Percentiles rank a stretch among this genome's conserved stretches.
Conservation (phyloP, 30 jellyfish, hydroid and myxozoan species). For the Cassiopea xamachana region DNA sequence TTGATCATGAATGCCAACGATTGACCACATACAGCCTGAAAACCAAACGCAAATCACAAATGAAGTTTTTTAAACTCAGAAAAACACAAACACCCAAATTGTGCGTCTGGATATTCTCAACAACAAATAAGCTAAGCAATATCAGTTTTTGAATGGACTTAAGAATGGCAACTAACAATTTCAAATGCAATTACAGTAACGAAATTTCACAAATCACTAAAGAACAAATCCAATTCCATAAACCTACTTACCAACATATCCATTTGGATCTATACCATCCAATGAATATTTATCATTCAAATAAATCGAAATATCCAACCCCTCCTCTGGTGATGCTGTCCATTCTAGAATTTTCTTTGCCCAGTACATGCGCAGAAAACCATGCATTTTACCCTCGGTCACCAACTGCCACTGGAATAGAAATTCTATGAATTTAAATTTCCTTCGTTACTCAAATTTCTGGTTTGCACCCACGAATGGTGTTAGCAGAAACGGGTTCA, state of each 20-base stretch:
- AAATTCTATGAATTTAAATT: background rate
- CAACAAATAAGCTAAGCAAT: too few species aligned
- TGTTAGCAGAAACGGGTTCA: too few species aligned
- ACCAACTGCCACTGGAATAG: slow-evolving; percentile 62
- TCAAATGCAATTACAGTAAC: too few species aligned
- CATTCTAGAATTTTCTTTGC: slow-evolving; percentile 92
- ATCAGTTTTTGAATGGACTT: too few species aligned
- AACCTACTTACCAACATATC: slow-evolving; percentile 70
- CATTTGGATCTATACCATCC: slow-evolving; percentile 93
- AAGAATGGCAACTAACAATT: too few species aligned
- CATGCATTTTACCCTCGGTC: slow-evolving; percentile 88
- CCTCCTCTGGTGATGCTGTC: slow-evolving; percentile 87
- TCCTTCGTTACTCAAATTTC: background rate
- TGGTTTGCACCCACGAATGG: too few species aligned
- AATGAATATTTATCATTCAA: slow-evolving; percentile 77
- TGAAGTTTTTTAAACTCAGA: too few species aligned
- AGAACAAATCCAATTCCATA: too few species aligned
- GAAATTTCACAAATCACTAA: too few species aligned
- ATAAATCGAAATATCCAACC: slow-evolving; percentile 55
- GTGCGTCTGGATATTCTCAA: too few species aligned
- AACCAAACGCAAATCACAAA: background rate
- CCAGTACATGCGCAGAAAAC: slow-evolving; percentile 95
- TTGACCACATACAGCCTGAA: slow-evolving; percentile 91
- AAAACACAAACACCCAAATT: too few species aligned
- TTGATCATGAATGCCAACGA: slow-evolving; percentile 89